These are phyloP conservation scores for Hepsetus odoe DNA, from an alignment of 2,113 vertebrate species.

Conservation along the genomic window DNA sequence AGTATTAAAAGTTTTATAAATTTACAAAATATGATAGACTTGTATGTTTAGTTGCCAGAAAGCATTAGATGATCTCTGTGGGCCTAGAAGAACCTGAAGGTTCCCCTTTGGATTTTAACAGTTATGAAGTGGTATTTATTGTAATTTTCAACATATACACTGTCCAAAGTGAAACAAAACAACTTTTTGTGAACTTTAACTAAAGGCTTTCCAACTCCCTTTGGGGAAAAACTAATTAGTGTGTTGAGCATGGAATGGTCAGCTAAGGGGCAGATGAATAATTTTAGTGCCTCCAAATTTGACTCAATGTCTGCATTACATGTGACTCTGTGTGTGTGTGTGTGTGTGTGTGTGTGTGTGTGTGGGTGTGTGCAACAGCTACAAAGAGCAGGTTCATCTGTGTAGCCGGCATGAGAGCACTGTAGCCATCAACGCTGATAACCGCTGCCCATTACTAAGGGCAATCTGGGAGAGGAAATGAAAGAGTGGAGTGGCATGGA, in stretches of 20 bases:
- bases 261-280: neutral
- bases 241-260: neutral
- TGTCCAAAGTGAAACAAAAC: no score
- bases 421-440: constrained; percentile 66
- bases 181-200: no score
- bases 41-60: no score
- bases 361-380: neutral
- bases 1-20: no score
- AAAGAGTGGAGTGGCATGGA: constrained; percentile 71
- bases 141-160: no score
- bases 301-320: neutral
- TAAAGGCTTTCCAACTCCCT: no score
- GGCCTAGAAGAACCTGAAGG: no score
- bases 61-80: no score
- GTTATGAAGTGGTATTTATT: no score
- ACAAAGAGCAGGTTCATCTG: constrained; percentile 64
- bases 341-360: no score
- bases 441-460: constrained; percentile 67
- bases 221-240: neutral
- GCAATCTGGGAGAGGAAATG: constrained; percentile 75
- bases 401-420: constrained; percentile 65
- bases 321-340: neutral
- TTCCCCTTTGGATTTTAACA: no score
- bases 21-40: no score
- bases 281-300: neutral